Evolutionary conservation across 1,140 invertebrate species (phyloP), one percentile per base, ranked within the genome.

Genomic region (Harpegnathos saltator): DNA sequence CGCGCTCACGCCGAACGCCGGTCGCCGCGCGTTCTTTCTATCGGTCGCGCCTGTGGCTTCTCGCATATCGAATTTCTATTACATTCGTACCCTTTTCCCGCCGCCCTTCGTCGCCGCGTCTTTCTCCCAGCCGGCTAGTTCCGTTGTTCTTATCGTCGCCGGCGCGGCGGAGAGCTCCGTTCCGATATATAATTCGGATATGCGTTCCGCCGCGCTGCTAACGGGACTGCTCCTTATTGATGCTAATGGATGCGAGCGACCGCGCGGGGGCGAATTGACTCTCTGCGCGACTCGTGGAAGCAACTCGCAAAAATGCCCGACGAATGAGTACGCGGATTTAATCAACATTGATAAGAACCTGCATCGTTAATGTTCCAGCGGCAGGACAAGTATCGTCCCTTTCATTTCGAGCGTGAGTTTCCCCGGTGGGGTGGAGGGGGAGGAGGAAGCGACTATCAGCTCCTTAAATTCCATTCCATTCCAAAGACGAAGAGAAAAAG

Each of bases 1-100:
- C 29, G 29, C 29, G 1, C 29, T 33, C 29, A 33, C 29, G 29
- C 29, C 29, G 29, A 5, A 44, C 38, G 38, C 9, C n/a, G n/a
- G n/a, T 44, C 14, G 4, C 14, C 58, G 54, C 58, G 54, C 19
- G 19, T 54, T 75, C 68, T 75, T 82, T 61, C 44, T 3, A 33
- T n/a, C 29, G 15, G 22, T 29, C 56, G 80, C 22, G 56, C 17
- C 33, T 71, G 65, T 44, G 65, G 54, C 71, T 69, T 69, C 52
- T 80, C 65, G 65, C 75, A 80, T 80, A 80, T 80, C 75, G 75
- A 48, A 80, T 80, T 80, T 80, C 65, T 71, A 71, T 80, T 80
- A 69, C 65, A 80, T 59, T n/a, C 75, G 52, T 69, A 69, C 24
- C 65, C 48, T 71, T 80, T 38, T 59, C 33, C 54, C 15, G 7